A percentile compares a stretch with the other conserved stretches of the same genome.
Conservation (phyloP, 1,140 invertebrate species). For the Penaeus chinensis region DNA sequence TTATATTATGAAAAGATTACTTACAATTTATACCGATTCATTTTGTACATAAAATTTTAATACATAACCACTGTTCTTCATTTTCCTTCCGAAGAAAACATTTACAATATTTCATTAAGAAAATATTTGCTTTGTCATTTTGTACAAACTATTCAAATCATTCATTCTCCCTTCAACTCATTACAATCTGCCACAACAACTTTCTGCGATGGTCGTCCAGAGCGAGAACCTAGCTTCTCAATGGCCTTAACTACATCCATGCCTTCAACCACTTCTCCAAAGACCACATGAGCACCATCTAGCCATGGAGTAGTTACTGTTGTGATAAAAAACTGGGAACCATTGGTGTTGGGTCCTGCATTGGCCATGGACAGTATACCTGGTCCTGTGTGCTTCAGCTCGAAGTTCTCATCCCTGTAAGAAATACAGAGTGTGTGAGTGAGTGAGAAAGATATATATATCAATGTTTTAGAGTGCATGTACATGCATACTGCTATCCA, state of each 20-base stretch:
- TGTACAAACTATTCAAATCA: too few relatives aligned
- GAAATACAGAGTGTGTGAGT: too few relatives aligned
- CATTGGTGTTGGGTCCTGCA: constrained; percentile 95
- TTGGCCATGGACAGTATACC: constrained; percentile 96
- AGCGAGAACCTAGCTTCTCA: constrained; percentile 42
- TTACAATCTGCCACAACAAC: constrained; percentile 48
- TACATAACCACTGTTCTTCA: too few relatives aligned
- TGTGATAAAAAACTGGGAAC: constrained; percentile 97
- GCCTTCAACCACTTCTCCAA: constrained; percentile 94
- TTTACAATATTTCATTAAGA: constrained; percentile 5
- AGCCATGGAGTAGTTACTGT: constrained; percentile 95
- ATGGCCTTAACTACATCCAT: constrained; percentile 79
- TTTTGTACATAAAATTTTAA: too few relatives aligned
- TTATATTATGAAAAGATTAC: not conserved
- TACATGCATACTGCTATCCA: not conserved
- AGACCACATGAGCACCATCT: constrained; percentile 95
- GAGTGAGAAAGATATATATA: too few relatives aligned
- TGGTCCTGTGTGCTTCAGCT: constrained; percentile 90
- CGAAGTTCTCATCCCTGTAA: constrained; percentile 91
- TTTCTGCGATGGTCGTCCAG: constrained; percentile 32
- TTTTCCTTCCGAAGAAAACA: not conserved
- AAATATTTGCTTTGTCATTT: not conserved
- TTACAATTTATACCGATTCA: not conserved
- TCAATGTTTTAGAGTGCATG: too few relatives aligned
- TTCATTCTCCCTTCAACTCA: constrained; percentile 29